phyloP scores from a whole-genome alignment of 2,888 invertebrate genomes.

The Agrotis puta region DNA sequence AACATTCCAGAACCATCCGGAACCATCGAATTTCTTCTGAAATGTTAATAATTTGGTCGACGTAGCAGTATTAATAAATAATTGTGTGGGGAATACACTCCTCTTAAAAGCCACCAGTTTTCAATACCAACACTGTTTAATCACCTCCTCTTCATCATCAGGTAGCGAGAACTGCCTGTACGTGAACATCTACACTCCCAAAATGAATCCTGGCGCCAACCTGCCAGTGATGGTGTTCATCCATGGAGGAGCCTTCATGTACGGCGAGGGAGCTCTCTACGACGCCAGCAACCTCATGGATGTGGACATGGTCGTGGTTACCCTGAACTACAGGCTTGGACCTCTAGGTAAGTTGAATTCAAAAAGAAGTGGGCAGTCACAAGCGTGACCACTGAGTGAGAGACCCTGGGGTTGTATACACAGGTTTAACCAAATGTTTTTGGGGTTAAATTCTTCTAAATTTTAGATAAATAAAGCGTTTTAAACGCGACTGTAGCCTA shows the following conservation, averaged over 20 bases:
- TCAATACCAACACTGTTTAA: neutral
- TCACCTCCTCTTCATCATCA: slow-evolving; percentile 52
- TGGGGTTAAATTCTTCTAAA: too few species aligned
- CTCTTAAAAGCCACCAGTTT: neutral
- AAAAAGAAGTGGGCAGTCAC: neutral
- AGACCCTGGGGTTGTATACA: neutral
- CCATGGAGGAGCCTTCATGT: slow-evolving; percentile 94
- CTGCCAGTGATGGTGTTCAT: slow-evolving; percentile 92
- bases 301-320: slow-evolving; percentile 92
- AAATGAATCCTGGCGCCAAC: slow-evolving; percentile 77
- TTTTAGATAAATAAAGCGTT: too few species aligned
- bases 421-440: too few species aligned
- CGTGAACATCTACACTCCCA: slow-evolving; percentile 92
- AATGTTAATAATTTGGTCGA: too few species aligned
- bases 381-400: neutral
- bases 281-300: slow-evolving; percentile 92
- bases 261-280: slow-evolving; percentile 89
- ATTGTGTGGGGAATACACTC: neutral
- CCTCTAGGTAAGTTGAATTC: slow-evolving; percentile 90
- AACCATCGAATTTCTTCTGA: too few species aligned
- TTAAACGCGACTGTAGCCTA: too few species aligned
- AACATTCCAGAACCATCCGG: too few species aligned
- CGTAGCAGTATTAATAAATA: neutral
- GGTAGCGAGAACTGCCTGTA: slow-evolving; percentile 93
- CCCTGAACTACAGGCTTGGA: slow-evolving; percentile 94